These are phyloP conservation scores for Drosophila bocki DNA, from an alignment of 1,140 invertebrate genomes.

Conservation along the genomic window DNA sequence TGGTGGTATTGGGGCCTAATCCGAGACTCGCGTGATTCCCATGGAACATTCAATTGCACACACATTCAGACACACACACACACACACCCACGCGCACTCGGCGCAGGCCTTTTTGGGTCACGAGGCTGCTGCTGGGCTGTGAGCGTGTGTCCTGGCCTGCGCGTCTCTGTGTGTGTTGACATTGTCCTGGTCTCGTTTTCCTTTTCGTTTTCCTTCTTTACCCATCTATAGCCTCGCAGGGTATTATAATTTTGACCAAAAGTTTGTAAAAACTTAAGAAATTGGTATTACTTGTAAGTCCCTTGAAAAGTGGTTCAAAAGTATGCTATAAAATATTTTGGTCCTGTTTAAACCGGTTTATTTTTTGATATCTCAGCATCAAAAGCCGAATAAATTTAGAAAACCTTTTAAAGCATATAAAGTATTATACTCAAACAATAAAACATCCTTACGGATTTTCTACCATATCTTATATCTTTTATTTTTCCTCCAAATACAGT, in stretches of 20 bases:
- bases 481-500: too few relatives aligned
- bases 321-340: neutral
- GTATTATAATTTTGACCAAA: neutral
- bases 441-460: too few relatives aligned
- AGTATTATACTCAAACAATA: too few relatives aligned
- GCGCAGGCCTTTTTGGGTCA: conserved; percentile 71
- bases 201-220: conserved; percentile 6
- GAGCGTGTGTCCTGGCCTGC: conserved; percentile 35
- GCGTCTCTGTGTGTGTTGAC: conserved; percentile 68
- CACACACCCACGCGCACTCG: conserved; percentile 15
- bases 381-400: neutral
- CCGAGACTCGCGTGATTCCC: conserved; percentile 75
- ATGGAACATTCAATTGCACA: conserved; percentile 67
- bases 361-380: too few relatives aligned
- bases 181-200: conserved; percentile 78
- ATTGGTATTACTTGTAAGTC: fast-evolving
- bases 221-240: neutral
- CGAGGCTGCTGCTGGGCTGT: conserved; percentile 59
- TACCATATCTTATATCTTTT: too few relatives aligned
- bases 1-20: conserved; percentile 46
- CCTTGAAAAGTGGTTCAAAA: neutral
- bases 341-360: neutral
- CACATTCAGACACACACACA: conserved; percentile 1
- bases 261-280: too few relatives aligned
- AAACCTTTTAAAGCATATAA: too few relatives aligned